Conservation (phyloP, 1,140 invertebrate species). For the Thaumetopoea pityocampa region DNA sequence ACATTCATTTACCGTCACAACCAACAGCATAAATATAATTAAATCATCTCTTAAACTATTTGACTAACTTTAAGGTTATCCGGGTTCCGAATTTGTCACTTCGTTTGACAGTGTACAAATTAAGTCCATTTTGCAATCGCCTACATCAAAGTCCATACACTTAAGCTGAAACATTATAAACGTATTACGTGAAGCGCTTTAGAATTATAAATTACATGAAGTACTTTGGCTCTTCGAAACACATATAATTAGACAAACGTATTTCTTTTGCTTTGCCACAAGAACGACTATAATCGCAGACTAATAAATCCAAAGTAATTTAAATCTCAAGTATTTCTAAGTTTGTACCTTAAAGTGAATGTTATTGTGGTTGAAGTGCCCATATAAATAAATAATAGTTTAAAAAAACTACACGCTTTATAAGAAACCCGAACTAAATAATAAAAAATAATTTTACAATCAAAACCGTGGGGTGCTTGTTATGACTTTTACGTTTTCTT, state of each 20-base stretch:
- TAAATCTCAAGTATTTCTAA: conserved; percentile 9
- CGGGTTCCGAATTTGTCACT: conserved; percentile 58
- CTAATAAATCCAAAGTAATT: conserved; percentile 12
- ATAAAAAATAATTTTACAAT: too few relatives aligned
- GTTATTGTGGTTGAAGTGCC: too few relatives aligned
- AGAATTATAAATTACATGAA: background rate
- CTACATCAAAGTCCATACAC: conserved; percentile 25
- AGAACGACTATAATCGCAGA: too few relatives aligned
- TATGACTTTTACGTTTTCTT: too few relatives aligned
- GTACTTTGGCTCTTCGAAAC: background rate
- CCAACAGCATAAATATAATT: conserved; percentile 42
- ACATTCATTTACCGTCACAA: conserved; percentile 19
- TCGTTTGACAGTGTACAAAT: conserved; percentile 36
- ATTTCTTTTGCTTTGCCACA: background rate
- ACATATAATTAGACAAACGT: background rate
- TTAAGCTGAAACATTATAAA: conserved; percentile 13
- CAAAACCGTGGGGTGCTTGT: too few relatives aligned
- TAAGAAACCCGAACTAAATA: too few relatives aligned
- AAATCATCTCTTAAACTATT: conserved; percentile 58
- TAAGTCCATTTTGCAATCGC: conserved; percentile 53
- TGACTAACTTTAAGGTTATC: conserved; percentile 62
- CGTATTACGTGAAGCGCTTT: too few relatives aligned
- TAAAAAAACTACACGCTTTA: too few relatives aligned
- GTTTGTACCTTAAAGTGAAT: conserved; percentile 5
- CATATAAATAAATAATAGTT: too few relatives aligned